Evolutionary conservation across 1,140 invertebrate genomes (phyloP).

Genomic region (Brachionus koreanus): DNA sequence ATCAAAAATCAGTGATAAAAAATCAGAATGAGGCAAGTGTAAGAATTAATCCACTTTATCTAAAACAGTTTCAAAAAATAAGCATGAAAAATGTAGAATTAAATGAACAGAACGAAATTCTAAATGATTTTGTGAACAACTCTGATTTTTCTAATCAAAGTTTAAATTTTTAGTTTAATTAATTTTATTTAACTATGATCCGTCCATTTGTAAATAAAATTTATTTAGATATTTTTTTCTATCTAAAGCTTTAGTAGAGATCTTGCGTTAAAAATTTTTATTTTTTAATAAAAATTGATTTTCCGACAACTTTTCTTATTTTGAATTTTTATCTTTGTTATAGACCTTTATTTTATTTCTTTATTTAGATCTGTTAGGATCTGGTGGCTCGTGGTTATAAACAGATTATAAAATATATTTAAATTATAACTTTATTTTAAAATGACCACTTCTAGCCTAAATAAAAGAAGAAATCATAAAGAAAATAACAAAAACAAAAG

Average conservation of each 20-base stretch:
- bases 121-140: background rate
- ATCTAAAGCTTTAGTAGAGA: background rate
- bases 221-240: conserved; percentile 8
- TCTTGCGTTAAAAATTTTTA: background rate
- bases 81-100: background rate
- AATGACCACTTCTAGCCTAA: no score
- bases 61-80: conserved; percentile 1
- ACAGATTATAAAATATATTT: no score
- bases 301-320: no score
- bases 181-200: background rate
- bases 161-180: conserved; percentile 32
- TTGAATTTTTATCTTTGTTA: no score
- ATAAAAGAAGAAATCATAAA: no score
- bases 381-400: no score
- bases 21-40: background rate
- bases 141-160: background rate
- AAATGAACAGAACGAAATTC: background rate
- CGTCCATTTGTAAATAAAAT: conserved; percentile 36
- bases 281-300: no score
- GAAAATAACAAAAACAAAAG: no score
- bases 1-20: background rate
- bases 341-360: no score
- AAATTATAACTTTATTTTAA: no score
- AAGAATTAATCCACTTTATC: conserved; percentile 6
- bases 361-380: no score